Evolutionary conservation across 35 echinoderm and acorn worm species (phyloP).

Genomic region (Chiridota heheva): DNA sequence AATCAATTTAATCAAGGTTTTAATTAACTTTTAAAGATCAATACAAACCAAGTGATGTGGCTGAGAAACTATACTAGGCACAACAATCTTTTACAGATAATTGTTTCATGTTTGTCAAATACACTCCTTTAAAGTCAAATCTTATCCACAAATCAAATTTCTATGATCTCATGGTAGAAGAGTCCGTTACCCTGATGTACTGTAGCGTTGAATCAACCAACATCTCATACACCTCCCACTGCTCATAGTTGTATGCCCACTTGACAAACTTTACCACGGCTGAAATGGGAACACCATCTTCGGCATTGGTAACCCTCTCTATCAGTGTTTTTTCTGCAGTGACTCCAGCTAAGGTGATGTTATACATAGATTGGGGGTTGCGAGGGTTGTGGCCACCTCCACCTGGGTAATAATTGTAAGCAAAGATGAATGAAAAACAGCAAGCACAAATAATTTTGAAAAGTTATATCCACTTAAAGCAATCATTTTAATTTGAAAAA

Average conservation of each 20-base stretch:
- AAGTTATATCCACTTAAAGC: no score
- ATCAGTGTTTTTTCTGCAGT: conserved; percentile 61
- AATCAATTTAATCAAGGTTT: no score
- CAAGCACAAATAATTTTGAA: no score
- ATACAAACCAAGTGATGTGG: no score
- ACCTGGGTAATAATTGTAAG: conserved; percentile 44
- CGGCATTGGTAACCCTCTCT: conserved; percentile 58
- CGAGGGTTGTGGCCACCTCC: conserved; percentile 87
- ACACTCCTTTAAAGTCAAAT: no score
- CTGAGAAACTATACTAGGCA: no score
- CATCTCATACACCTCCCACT: conserved; percentile 95
- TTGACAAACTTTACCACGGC: conserved; percentile 95
- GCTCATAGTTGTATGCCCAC: conserved; percentile 99
- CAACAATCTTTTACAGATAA: no score
- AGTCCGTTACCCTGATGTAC: conserved; percentile 62
- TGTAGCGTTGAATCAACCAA: conserved; percentile 53
- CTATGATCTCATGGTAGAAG: neutral
- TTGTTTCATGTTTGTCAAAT: no score
- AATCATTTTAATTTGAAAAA: no score
- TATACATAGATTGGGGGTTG: conserved; percentile 46
- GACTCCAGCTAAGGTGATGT: conserved; percentile 71
- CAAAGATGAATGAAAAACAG: no score
- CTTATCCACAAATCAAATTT: no score
- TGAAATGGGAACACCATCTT: conserved; percentile 79
- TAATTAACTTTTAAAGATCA: no score